A percentile compares a stretch with the other conserved stretches of the same genome.
Conservation (phyloP, 2,797 vertebrate genomes). For the Coregonus suidteri region DNA sequence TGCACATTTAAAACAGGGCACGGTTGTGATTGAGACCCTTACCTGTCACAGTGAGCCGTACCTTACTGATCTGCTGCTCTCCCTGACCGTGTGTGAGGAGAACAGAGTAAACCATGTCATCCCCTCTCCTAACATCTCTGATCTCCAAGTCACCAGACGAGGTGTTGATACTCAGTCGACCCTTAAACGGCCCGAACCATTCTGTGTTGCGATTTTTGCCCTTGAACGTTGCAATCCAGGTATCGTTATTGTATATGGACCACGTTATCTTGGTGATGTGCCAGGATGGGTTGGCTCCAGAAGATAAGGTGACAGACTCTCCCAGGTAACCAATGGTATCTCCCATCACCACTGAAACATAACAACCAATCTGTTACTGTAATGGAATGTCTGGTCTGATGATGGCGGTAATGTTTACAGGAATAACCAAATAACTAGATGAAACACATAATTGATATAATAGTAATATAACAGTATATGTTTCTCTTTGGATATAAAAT, state of each 20-base stretch:
- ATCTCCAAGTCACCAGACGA: conserved; percentile 57
- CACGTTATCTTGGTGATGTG: conserved; percentile 33
- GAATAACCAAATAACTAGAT: too few relatives aligned
- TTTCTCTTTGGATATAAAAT: too few relatives aligned
- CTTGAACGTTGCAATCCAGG: conserved; percentile 42
- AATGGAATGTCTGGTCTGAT: background rate
- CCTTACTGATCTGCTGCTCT: accelerated
- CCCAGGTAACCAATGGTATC: conserved; percentile 21
- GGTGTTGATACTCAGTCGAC: conserved; percentile 36
- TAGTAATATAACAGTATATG: too few relatives aligned
- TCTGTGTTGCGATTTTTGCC: accelerated
- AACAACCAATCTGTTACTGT: background rate
- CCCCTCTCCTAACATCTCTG: accelerated
- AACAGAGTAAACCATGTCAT: conserved; percentile 44
- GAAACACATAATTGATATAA: too few relatives aligned
- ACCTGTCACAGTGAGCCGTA: conserved; percentile 45
- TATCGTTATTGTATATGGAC: conserved; percentile 55
- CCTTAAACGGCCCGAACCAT: accelerated
- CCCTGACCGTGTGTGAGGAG: accelerated
- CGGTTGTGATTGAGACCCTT: conserved; percentile 19
- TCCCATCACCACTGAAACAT: conserved; percentile 9
- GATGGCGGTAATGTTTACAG: background rate
- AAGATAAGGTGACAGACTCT: conserved; percentile 10
- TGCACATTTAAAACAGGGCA: background rate
- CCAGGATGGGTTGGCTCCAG: conserved; percentile 13